Conservation (phyloP, 30 jellyfish, hydroid and myxozoan species). For the Haliclystus octoradiatus region DNA sequence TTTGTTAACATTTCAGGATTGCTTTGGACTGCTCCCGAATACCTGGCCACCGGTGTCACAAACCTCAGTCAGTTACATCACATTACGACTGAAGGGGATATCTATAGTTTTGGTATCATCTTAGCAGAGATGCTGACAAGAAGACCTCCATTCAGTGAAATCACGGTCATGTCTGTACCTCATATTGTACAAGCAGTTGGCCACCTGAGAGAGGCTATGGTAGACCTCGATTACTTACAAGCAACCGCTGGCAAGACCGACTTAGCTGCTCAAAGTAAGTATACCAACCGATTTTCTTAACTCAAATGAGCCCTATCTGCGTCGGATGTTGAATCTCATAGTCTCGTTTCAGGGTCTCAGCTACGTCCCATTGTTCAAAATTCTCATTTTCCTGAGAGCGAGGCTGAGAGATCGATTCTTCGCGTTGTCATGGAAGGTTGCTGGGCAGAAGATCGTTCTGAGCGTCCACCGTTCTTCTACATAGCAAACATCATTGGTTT, state of each 20-base stretch:
- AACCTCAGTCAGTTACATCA: slow-evolving; percentile 54
- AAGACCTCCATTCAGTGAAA: slow-evolving; percentile 70
- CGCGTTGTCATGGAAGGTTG: slow-evolving; percentile 67
- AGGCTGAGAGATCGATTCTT: slow-evolving; percentile 48
- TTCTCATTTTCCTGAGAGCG: slow-evolving; percentile 51
- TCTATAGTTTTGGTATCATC: slow-evolving; percentile 77
- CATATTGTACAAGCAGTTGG: slow-evolving; percentile 80
- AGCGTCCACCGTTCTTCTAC: slow-evolving; percentile 73
- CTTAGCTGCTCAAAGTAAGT: neutral
- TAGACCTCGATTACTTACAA: slow-evolving; percentile 31
- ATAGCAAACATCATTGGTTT: slow-evolving; percentile 25
- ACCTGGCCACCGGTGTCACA: slow-evolving; percentile 34
- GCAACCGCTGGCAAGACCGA: neutral
- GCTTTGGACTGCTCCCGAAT: slow-evolving; percentile 94
- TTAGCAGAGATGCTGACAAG: slow-evolving; percentile 74
- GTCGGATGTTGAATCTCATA: neutral
- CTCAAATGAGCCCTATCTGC: neutral
- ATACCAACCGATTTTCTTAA: too few relatives aligned
- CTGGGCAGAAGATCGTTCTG: slow-evolving; percentile 76
- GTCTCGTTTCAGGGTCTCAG: slow-evolving; percentile 21
- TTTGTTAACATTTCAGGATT: slow-evolving; percentile 28
- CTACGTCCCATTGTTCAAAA: slow-evolving; percentile 61
- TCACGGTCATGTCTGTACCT: slow-evolving; percentile 64
- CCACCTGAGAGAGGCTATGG: slow-evolving; percentile 57
- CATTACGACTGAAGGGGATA: slow-evolving; percentile 46